Percentiles rank a stretch among this genome's conserved stretches.
These are phyloP conservation scores for Sminthurides bifidus DNA, from an alignment of 1,140 invertebrate species.

Conservation along the genomic window DNA sequence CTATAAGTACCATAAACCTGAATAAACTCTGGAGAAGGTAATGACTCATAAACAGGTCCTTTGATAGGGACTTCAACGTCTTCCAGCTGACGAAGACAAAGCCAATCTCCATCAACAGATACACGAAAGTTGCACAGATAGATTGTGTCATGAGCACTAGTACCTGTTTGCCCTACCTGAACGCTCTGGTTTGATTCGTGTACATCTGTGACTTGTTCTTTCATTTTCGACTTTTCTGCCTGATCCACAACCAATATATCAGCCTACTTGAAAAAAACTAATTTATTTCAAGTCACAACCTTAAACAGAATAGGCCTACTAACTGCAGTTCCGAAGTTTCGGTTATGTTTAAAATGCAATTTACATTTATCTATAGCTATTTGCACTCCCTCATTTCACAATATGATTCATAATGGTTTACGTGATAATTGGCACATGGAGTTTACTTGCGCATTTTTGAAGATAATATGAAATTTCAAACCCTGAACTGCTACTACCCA, in stretches of 20 bases:
- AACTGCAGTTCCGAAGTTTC: not conserved
- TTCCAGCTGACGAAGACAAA: slow-evolving; percentile 87
- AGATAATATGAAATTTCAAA: no score
- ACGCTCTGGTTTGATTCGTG: not conserved
- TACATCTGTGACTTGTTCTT: slow-evolving; percentile 7
- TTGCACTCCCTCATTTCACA: no score
- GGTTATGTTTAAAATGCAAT: no score
- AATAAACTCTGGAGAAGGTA: slow-evolving; percentile 30
- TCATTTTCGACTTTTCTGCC: not conserved
- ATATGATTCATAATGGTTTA: no score
- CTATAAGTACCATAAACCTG: slow-evolving; percentile 27
- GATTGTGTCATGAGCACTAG: slow-evolving; percentile 79
- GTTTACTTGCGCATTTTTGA: no score
- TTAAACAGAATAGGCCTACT: not conserved
- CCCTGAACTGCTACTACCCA: no score
- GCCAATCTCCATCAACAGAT: slow-evolving; percentile 92
- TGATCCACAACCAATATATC: not conserved
- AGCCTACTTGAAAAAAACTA: not conserved
- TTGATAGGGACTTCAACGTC: slow-evolving; percentile 58
- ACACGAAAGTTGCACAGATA: slow-evolving; percentile 95
- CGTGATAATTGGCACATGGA: no score
- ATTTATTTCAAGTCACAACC: not conserved
- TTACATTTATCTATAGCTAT: no score
- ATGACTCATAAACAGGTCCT: slow-evolving; percentile 23
- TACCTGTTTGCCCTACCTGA: slow-evolving; percentile 1